Base-by-base conservation (phyloP, 2,113 vertebrate species). In the Lepus europaeus region DNA sequence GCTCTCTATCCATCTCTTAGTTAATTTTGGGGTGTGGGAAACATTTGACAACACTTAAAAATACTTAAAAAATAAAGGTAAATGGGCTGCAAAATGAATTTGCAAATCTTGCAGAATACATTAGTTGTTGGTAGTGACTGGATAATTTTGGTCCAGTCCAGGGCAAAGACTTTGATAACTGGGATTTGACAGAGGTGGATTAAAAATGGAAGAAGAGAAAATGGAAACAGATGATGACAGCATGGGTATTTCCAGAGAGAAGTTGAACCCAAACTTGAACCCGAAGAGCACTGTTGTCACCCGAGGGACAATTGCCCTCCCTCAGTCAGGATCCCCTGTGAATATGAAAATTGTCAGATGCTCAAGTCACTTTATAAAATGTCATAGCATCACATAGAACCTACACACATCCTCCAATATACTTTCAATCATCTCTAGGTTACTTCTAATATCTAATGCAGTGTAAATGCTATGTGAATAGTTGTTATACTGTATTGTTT, bases 21-120 rank as follows among this genome's bases (percentile, higher is more conserved):
- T 49, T 96, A 85, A 94, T 69, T 78, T 90, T 49, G 64, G 73
- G 20, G 63, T 63, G 20, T 20, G 39, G 36, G 39, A 68, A 80
- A 64, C 49, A 64, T 68, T 78, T 83, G 87, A 74, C 49, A 87
- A 64, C 64, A 77, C n/a, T 14, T 89, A 86, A 13, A 39, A 64
- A 82, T 17, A 59, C 56, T 16, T 17, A 94, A 53, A 76, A 87
- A 92, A 79, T n/a, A 53, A 59, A 59, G 19, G 56, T n/a, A 87
- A 87, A 77, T 80, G 27, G 77, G 73, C 16, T 22, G 49, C 36
- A 78, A 64, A 68, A n/a, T 63, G 39, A 87, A 61, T 11, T 16
- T 0, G 3, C 64, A 79, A 72, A 70, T 68, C 61, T 36, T 89
- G 13, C 36, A 79, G 74, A 59, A 70, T 33, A 61, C 12, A 5